These are phyloP conservation scores for Calameuta pallipes DNA, from an alignment of 2,888 invertebrate species.

Conservation along the genomic window DNA sequence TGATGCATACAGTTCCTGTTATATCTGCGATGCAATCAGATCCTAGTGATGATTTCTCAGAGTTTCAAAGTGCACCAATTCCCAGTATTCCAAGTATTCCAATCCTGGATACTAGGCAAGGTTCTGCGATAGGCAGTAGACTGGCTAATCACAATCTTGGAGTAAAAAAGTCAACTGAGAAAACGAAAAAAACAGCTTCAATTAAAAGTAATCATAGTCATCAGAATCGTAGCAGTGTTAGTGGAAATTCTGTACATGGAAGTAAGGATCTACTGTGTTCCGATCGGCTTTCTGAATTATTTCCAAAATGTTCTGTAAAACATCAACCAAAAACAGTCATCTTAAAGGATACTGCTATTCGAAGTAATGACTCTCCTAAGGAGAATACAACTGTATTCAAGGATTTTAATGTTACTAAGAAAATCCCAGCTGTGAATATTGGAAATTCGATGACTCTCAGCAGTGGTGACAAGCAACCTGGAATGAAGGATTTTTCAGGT, in stretches of 20 bases:
- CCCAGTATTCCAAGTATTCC: slow-evolving; percentile 43
- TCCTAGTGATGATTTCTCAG: slow-evolving; percentile 66
- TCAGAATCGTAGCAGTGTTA: slow-evolving; percentile 7
- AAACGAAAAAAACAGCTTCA: slow-evolving; percentile 42
- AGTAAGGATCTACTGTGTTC: slow-evolving; percentile 29
- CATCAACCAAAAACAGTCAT: slow-evolving; percentile 61
- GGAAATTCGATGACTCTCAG: neutral
- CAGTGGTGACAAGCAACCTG: too few relatives aligned
- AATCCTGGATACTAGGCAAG: slow-evolving; percentile 56
- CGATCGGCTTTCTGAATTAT: slow-evolving; percentile 46
- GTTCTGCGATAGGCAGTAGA: slow-evolving; percentile 65
- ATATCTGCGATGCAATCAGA: slow-evolving; percentile 21
- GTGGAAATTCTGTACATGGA: neutral
- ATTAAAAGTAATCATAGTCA: slow-evolving; percentile 15
- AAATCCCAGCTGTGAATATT: neutral
- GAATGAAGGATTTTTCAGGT: neutral
- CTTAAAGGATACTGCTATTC: slow-evolving; percentile 61
- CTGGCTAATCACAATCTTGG: slow-evolving; percentile 67
- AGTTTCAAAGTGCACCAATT: slow-evolving; percentile 66
- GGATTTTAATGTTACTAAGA: neutral
- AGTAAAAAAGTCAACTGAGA: slow-evolving; percentile 57
- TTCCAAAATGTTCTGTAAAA: slow-evolving; percentile 61
- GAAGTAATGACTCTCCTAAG: slow-evolving; percentile 48
- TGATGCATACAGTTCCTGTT: too few relatives aligned
- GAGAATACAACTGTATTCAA: neutral